phyloP scores from a whole-genome alignment of 2,888 invertebrate species.

The Catocala sponsa region DNA sequence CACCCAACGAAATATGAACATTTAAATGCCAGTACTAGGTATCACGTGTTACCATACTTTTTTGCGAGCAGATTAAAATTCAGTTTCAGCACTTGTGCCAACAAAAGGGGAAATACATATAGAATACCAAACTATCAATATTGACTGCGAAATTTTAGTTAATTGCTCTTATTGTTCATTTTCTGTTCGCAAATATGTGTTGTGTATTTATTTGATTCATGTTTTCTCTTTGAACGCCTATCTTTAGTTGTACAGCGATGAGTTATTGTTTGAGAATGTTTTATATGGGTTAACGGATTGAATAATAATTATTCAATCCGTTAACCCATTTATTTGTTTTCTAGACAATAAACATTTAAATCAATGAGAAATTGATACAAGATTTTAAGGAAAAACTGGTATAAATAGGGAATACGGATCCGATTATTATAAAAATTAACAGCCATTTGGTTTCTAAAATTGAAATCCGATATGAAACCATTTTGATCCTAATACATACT shows the following conservation, averaged over 20 bases:
- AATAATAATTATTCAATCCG: too few species aligned
- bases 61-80: conserved; percentile 10
- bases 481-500: too few species aligned
- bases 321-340: too few species aligned
- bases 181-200: conserved; percentile 1
- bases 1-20: not conserved
- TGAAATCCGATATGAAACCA: too few species aligned
- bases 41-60: not conserved
- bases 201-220: not conserved
- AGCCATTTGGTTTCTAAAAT: too few species aligned
- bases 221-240: not conserved
- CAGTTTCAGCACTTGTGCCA: conserved; percentile 12
- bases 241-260: not conserved
- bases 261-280: too few species aligned
- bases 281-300: too few species aligned
- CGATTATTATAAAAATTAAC: too few species aligned
- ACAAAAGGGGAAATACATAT: conserved; percentile 11
- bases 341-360: too few species aligned
- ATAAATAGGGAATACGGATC: too few species aligned
- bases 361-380: too few species aligned
- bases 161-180: conserved; percentile 5
- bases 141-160: conserved; percentile 9
- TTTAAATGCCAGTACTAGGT: not conserved
- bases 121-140: conserved; percentile 11
- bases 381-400: too few species aligned